Base-by-base conservation (phyloP, 2,113 vertebrate species). In the Nycticebus coucang region DNA sequence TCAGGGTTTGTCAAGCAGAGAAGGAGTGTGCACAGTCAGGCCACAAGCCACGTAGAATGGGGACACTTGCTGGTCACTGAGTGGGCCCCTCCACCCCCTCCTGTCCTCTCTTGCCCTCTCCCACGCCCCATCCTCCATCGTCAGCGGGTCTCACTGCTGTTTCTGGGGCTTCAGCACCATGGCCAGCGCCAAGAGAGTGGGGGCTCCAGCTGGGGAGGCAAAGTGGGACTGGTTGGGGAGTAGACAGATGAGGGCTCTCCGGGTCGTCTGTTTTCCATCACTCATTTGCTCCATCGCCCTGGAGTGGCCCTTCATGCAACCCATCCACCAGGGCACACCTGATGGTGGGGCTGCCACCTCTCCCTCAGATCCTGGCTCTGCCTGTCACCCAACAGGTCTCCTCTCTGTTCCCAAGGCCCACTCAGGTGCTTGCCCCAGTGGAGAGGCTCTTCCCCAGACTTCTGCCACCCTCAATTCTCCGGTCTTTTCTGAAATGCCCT, bases 131-230 rank as follows among this genome's bases (percentile, higher is more conserved):
- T 64, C 62, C 17, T 6, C 81, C 24, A 64, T 64, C 11, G 13
- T 8, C 81, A 18, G 0, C 26, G 1, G 11, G 35, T 14, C 14
- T 28, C 22, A 13, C 17, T 62, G 4, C 17, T 3, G 41, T 41
- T 2, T 0, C 21, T 30, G 55, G 0, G 53, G 5, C 41, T 95
- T 96, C 97, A 96, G 96, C 96, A 97, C 96, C 84, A 57, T 3
- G 95, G 97, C 77, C 96, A 97, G 95, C 93, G 3, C 95, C 71
- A 0, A n/a, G 59, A 30, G 55, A 0, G n/a, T n/a, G n/a, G 9
- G 19, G n/a, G 19, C n/a, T 22, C 35, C 69, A 2, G 37, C 33
- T 2, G 28, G 9, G 28, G 17, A 64, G 26, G 22, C 24, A 0
- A 6, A 41, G 1, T 4, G 26, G 35, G 10, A 15, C 1, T 11